Conservation (phyloP, 2,888 invertebrate species). For the Vannuccia rotundouncinata region DNA sequence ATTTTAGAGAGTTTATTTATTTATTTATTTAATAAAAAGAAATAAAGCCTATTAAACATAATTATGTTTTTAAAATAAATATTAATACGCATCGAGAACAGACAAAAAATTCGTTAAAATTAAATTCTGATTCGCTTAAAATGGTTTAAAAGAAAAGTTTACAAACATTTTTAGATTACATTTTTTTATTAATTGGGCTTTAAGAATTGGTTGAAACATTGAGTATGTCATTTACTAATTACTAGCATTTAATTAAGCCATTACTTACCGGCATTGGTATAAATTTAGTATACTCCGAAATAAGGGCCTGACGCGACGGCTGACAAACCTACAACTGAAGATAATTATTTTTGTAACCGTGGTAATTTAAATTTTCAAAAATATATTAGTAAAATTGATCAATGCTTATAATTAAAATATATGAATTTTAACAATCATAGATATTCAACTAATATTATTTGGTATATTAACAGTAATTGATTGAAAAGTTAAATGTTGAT, state of each 20-base stretch:
- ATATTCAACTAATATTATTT: too few species aligned
- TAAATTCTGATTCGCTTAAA: neutral
- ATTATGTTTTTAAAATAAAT: neutral
- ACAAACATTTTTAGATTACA: too few species aligned
- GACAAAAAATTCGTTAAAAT: too few species aligned
- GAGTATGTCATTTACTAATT: neutral
- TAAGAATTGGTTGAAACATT: neutral
- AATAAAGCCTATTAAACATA: neutral
- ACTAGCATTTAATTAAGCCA: too few species aligned
- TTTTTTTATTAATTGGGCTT: neutral
- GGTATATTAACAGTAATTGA: too few species aligned
- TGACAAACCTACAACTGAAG: constrained; percentile 26
- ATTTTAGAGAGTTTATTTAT: neutral
- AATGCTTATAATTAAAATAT: too few species aligned
- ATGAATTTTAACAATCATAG: too few species aligned
- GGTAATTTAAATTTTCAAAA: too few species aligned
- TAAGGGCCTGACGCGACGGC: constrained; percentile 14
- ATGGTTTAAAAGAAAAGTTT: neutral
- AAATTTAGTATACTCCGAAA: neutral
- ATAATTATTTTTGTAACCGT: neutral
- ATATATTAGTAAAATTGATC: too few species aligned
- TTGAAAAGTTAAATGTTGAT: too few species aligned
- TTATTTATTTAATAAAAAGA: neutral
- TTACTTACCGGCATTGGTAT: neutral
- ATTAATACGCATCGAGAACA: too few species aligned